phyloP scores from a whole-genome alignment of 2,113 vertebrate genomes.

The Uria aalge region DNA sequence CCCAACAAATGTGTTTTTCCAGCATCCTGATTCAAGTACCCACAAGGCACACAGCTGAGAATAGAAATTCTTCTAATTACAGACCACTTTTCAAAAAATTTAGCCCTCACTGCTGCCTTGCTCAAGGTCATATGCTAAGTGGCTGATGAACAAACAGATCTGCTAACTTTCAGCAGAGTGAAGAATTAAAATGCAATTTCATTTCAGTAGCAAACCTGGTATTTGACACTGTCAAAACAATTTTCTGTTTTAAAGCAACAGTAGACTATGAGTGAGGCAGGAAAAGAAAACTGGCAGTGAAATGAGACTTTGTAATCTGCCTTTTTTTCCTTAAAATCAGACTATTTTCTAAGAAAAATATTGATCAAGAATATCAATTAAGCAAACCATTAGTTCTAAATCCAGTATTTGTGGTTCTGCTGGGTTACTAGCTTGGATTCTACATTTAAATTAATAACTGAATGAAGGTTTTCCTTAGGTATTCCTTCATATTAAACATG shows the following conservation, averaged over 20 bases:
- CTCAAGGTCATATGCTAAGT: conserved; percentile 11
- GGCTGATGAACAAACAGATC: neutral
- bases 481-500: neutral
- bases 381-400: neutral
- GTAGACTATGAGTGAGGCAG: neutral
- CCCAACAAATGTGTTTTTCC: neutral
- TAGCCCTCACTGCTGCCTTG: neutral
- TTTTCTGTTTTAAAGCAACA: neutral
- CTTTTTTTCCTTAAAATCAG: neutral
- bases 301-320: neutral
- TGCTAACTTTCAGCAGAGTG: neutral
- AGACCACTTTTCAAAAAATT: neutral
- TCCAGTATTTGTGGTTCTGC: neutral
- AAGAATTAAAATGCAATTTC: neutral
- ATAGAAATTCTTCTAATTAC: neutral
- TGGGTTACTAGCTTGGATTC: neutral
- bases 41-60: neutral
- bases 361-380: neutral
- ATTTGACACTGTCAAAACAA: neutral
- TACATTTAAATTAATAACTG: neutral
- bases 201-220: neutral
- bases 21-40: neutral
- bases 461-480: neutral
- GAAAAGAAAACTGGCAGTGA: neutral
- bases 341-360: neutral